phyloP scores from a whole-genome alignment of 2,113 vertebrate genomes.

The Malurus alboscapulatus region DNA sequence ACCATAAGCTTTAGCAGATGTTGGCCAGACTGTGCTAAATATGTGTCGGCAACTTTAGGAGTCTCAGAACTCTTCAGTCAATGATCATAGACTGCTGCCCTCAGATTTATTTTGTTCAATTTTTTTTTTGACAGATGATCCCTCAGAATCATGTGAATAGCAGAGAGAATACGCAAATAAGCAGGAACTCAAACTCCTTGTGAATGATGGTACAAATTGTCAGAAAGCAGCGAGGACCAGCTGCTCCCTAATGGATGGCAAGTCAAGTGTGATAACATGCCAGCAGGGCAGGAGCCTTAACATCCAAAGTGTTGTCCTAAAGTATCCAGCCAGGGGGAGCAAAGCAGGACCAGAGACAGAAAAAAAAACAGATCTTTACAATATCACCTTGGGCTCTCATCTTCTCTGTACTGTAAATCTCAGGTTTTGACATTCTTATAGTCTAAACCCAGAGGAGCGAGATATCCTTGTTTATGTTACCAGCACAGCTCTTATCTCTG shows the following conservation, averaged over 20 bases:
- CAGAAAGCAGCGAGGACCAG: background rate
- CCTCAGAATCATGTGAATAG: background rate
- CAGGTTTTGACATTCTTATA: background rate
- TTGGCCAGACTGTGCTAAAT: background rate
- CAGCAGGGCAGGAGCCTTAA: background rate
- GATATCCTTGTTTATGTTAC: background rate
- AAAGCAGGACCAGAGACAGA: background rate
- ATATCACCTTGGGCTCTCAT: background rate
- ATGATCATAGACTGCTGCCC: background rate
- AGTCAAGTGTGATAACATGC: background rate
- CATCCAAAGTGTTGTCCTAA: background rate
- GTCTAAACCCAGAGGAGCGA: background rate
- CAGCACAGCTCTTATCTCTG: background rate
- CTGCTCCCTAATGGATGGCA: background rate
- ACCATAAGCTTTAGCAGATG: slow-evolving; percentile 18
- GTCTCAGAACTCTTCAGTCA: background rate
- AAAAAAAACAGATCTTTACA: background rate
- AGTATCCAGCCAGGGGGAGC: background rate
- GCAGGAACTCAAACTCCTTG: background rate
- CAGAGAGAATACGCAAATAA: background rate
- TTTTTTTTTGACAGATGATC: background rate
- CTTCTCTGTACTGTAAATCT: background rate
- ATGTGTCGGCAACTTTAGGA: background rate
- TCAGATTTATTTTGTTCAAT: background rate
- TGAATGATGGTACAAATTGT: background rate